Evolutionary conservation across 2,888 invertebrate species (phyloP), one percentile per base, ranked within the genome.

Genomic region (Sarcophaga rosellei): DNA sequence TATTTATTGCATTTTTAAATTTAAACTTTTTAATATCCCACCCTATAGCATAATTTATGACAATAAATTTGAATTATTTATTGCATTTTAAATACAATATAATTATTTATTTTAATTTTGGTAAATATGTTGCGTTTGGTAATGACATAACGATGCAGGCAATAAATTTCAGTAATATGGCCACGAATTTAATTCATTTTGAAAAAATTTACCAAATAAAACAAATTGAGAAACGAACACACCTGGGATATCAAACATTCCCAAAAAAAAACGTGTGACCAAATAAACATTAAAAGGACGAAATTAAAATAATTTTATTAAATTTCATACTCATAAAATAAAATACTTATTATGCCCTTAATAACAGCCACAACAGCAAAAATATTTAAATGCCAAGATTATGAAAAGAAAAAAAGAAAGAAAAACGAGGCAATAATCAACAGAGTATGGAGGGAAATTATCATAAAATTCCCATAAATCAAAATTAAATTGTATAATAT

Each of bases 401-500:
- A 45, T 35, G 35, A 35, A 35, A 1, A 8, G 35, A 0, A 1
- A 2, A 35, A 35, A 11, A 25, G 21, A 73, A 79, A 47, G 4
- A n/a, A 35, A 6, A 21, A 53, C 23, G 63, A 15, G 57, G 44
- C 66, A 25, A 57, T 75, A 57, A 65, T 61, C n/a, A 44, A 57
- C 61, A 15, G 35, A 74, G 61, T 45, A 10, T 35, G 35, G 8
- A 35, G 75, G 44, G 72, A 80, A 76, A 79, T 76, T 80, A 76
- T 59, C 78, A 83, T 86, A 78, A 83, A 82, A 72, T 44, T 20
- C 11, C 65, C 63, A 76, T 82, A 81, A 85, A 85, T 85, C 81
- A 78, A 81, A 85, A 78, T 81, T 75, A 77, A 65, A 68, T 77
- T 57, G 57, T 17, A 12, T 59, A 81, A 69, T 62, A 73, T 77